phyloP scores from a whole-genome alignment of 2,888 invertebrate genomes.

The Cyclophora albipunctata region DNA sequence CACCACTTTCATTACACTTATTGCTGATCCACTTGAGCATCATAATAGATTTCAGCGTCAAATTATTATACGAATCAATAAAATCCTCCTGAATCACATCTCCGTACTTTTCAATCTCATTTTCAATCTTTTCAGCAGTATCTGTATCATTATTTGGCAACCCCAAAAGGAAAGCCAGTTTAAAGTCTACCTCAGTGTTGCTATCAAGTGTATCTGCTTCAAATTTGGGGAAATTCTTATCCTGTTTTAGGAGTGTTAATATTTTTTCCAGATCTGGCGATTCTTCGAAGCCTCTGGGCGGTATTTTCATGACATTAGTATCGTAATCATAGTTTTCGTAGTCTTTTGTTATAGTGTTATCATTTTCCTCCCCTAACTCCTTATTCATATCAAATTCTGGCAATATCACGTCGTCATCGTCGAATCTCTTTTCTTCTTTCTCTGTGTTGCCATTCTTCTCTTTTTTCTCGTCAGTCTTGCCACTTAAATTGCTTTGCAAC shows the following conservation, averaged over 20 bases:
- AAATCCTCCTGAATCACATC: conserved; percentile 91
- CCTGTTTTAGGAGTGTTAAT: conserved; percentile 35
- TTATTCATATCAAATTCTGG: conserved; percentile 64
- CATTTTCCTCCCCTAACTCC: conserved; percentile 43
- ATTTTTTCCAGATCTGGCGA: conserved; percentile 41
- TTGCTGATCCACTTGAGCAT: conserved; percentile 87
- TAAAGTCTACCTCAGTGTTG: conserved; percentile 41
- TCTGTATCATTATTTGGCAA: conserved; percentile 74
- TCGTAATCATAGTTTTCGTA: conserved; percentile 51
- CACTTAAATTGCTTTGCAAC: conserved; percentile 39
- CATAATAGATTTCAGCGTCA: conserved; percentile 89
- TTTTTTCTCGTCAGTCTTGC: conserved; percentile 30
- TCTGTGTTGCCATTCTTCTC: conserved; percentile 38
- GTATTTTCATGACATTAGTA: conserved; percentile 65
- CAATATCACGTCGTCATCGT: conserved; percentile 45
- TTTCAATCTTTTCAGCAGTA: conserved; percentile 77
- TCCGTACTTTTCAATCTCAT: conserved; percentile 79
- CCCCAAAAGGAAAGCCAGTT: conserved; percentile 75
- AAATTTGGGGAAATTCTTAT: conserved; percentile 34
- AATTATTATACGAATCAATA: conserved; percentile 88
- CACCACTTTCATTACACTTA: conserved; percentile 76
- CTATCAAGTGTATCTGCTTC: conserved; percentile 18
- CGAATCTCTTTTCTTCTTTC: conserved; percentile 45
- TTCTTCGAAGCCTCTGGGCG: conserved; percentile 53
- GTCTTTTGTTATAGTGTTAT: conserved; percentile 1